A percentile compares a stretch with the other conserved stretches of the same genome.
Evolutionary conservation across 2,113 vertebrate species (phyloP).

Genomic region (Rattus norvegicus): GRCr8 NC_086039.1:16140501-16141000

Average conservation of each 20-base stretch:
- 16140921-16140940: background rate
- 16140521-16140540: background rate
- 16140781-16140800: conserved; percentile 33
- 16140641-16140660: background rate
- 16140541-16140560: conserved; percentile 32
- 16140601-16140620: background rate
- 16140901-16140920: conserved; percentile 40
- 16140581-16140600: background rate
- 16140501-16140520: background rate
- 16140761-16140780: background rate
- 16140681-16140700: background rate
- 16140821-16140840: conserved; percentile 36
- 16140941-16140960: background rate
- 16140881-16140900: background rate
- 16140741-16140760: conserved; percentile 44
- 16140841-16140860: conserved; percentile 40
- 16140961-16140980: background rate
- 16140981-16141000: conserved; percentile 6
- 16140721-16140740: conserved; percentile 25
- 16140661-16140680: background rate
- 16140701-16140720: background rate
- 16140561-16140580: background rate
- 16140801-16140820: conserved; percentile 31
- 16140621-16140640: background rate
- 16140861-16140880: background rate